Base-by-base conservation (phyloP, 64 coral and sea anemone species). In the Porites lutea region DNA sequence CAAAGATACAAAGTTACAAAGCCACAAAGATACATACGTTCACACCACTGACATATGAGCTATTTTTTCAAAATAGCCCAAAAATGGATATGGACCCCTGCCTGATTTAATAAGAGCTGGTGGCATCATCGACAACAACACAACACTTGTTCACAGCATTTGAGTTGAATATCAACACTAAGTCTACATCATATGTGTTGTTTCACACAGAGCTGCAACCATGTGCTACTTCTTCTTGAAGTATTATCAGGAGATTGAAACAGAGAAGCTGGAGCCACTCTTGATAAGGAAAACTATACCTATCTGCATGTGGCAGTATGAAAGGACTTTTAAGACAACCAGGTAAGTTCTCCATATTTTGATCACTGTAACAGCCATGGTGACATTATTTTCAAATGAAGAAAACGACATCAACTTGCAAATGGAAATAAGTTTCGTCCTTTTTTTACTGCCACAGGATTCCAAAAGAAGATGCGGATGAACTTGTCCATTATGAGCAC, bases 251-350 rank as follows among this genome's bases (percentile, higher is more conserved):
- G 93, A 98, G 27, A 19, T 98, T 3, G 81, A 95, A 62, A 83
- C 88, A 37, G 96, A 98, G 88, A 74, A 46, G 7, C 51, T 98
- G 18, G 69, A 88, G 52, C 96, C 96, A 20, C 71, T 98, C 11
- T 50, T 93, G 2, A 90, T 98, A 8, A 92, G 96, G 19, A 95
- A 98, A 15, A 98, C 96, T 3, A 93, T 98, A 50, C 96, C 96
- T 4, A 88, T 91, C 6, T 98, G 96, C 55, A 98, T 98, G 96
- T 78, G 45, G 10, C 96, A 98, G 66, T 98, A 95, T 79, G 96
- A 95, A 71, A 93, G 93, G 37, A 95, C 90, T 16, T 98, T 98
- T n/a, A 98, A 95, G 60, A 98, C 96, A 86, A 83, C 80, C 11
- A 98, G 96, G 97, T 99, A 88, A 37, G 27, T 37, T 37, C 27